Base-by-base conservation (phyloP, 2,888 invertebrate genomes). In the Falcaria lacertinaria region DNA sequence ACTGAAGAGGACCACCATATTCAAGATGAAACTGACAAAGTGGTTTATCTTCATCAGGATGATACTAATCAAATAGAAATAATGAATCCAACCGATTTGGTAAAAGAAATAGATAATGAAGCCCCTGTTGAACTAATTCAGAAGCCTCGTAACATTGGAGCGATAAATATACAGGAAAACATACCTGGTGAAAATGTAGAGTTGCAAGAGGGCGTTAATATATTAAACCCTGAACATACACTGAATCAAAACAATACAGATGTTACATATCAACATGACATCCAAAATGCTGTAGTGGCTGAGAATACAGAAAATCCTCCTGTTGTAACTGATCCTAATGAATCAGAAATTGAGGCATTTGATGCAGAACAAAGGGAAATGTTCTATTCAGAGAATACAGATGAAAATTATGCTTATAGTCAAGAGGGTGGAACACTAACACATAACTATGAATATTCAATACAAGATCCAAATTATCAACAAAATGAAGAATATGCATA, bases 301-400 rank as follows among this genome's bases (percentile, higher is more conserved):
- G 44, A 52, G n/a, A 34, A 54, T 15, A 22, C 33, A 11, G 47
- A 44, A 11, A 39, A 48, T 15, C 39, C 45, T 37, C 16, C 41
- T 11, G 47, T 47, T 33, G 19, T 7, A 5, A 6, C 13, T 19
- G 19, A 22, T 22, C 22, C 22, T 7, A 46, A 57, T 40, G 15
- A 28, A 17, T 42, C 64, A 42, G 69, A 64, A 43, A 77, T 77
- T 15, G 59, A 77, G 47, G 77, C 64, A 22, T 80, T 77, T 57
- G 69, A 80, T 43, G 50, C 68, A 19, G 81, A 83, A 52, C 78
- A 81, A 52, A 65, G 48, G 4, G 68, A 78, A 52, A 73, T 79
- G 74, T 80, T 77, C 48, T 77, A 82, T 60, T 52, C 74, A n/a
- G 78, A 84, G 45, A 57, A 71, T 46, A 32, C 50, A 16, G 50